Conservation (phyloP, 1,140 invertebrate genomes). For the Hyphantria cunea region DNA sequence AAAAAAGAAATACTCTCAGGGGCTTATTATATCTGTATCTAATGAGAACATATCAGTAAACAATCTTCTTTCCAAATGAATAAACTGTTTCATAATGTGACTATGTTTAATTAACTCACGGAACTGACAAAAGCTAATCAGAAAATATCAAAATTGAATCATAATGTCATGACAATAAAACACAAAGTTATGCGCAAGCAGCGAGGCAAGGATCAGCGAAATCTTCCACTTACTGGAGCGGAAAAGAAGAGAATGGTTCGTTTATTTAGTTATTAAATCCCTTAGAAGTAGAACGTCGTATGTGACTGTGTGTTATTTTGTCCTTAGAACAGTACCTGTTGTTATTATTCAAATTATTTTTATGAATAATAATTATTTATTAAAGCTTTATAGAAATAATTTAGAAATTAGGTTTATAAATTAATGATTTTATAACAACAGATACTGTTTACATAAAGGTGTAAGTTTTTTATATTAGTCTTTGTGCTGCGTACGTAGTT, state of each 20-base stretch:
- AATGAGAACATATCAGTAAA: too few relatives aligned
- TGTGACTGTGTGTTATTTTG: conserved; percentile 69
- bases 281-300: conserved; percentile 64
- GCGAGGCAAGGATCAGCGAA: conserved; percentile 75
- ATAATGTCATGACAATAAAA: conserved; percentile 43
- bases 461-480: conserved; percentile 59
- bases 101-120: too few relatives aligned
- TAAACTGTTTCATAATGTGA: too few relatives aligned
- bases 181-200: conserved; percentile 73
- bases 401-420: conserved; percentile 16
- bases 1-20: too few relatives aligned
- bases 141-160: conserved; percentile 23
- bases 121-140: too few relatives aligned
- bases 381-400: conserved; percentile 3
- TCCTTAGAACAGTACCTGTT: conserved; percentile 54
- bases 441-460: conserved; percentile 48
- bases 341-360: conserved; percentile 36
- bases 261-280: conserved; percentile 49
- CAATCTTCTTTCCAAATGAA: too few relatives aligned
- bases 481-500: conserved; percentile 66
- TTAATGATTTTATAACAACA: conserved; percentile 39
- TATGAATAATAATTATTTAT: conserved; percentile 8
- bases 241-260: conserved; percentile 78
- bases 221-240: conserved; percentile 72
- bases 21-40: too few relatives aligned